A percentile compares a stretch with the other conserved stretches of the same genome.
Conservation (phyloP, 1,140 invertebrate genomes). For the Ectropis grisescens region DNA sequence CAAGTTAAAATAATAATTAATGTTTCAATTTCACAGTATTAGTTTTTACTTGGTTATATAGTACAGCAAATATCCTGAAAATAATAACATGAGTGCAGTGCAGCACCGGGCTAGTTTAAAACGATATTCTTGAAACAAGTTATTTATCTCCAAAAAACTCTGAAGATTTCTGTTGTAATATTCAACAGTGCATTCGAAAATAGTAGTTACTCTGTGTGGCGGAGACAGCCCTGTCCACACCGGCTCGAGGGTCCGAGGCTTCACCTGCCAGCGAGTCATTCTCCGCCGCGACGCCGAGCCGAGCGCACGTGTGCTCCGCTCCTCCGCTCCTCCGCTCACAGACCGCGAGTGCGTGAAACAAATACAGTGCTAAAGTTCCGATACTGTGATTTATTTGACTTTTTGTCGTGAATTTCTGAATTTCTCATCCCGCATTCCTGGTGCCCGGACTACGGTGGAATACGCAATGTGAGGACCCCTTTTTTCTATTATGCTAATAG, state of each 20-base stretch:
- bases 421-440: too few relatives aligned
- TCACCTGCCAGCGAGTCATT: constrained; percentile 38
- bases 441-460: constrained; percentile 18
- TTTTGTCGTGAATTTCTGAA: constrained; percentile 16
- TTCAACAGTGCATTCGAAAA: too few relatives aligned
- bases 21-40: too few relatives aligned
- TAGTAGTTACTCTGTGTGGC: not conserved
- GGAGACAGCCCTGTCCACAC: constrained; percentile 5
- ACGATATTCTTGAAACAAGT: too few relatives aligned
- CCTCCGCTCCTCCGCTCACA: not conserved
- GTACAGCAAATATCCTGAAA: too few relatives aligned
- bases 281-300: constrained; percentile 25
- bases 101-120: too few relatives aligned
- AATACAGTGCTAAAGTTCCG: constrained; percentile 21
- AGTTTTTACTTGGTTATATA: too few relatives aligned
- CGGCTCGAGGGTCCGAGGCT: not conserved
- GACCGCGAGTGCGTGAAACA: constrained; percentile 15
- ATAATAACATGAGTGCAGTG: too few relatives aligned
- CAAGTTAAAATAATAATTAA: too few relatives aligned
- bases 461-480: constrained; percentile 20
- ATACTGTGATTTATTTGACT: constrained; percentile 23
- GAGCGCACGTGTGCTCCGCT: constrained; percentile 13
- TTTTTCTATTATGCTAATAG: constrained; percentile 20
- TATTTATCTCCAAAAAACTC: too few relatives aligned
- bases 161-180: too few relatives aligned